These are phyloP conservation scores for Xiphias gladius DNA, from an alignment of 2,113 vertebrate genomes.

Conservation along the genomic window DNA sequence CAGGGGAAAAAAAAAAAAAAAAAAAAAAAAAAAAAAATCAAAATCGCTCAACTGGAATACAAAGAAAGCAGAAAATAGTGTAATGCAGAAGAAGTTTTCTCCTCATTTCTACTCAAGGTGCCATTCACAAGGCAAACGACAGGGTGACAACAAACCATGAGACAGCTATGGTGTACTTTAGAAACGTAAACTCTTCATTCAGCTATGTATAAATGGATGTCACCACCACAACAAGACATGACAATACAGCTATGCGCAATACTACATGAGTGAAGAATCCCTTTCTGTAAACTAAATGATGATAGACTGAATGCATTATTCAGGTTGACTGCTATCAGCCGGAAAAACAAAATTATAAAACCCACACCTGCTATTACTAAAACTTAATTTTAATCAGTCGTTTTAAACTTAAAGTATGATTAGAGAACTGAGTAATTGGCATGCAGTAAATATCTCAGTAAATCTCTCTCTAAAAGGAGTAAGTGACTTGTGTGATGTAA, in stretches of 20 bases:
- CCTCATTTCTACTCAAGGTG: conserved; percentile 7
- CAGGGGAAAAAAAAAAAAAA: no score
- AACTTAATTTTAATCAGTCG: no score
- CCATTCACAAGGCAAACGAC: neutral
- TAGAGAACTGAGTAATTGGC: no score
- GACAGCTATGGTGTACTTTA: neutral
- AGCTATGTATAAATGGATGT: neutral
- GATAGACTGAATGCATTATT: no score
- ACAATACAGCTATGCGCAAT: conserved; percentile 32
- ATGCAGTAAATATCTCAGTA: no score
- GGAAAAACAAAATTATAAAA: no score
- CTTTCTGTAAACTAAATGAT: neutral
- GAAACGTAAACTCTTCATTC: neutral
- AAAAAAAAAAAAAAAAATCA: no score
- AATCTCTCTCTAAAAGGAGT: no score
- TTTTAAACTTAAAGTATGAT: no score
- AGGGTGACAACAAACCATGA: conserved; percentile 17
- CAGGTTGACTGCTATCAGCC: no score
- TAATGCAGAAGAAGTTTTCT: neutral
- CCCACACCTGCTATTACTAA: no score
- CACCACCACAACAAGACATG: conserved; percentile 1
- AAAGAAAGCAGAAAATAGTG: neutral
- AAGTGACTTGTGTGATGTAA: no score
- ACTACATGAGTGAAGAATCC: neutral
- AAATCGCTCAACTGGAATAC: conserved; percentile 13